A percentile compares a stretch with the other conserved stretches of the same genome.
These are phyloP conservation scores for Lamprologus ornatipinnis DNA, from an alignment of 2,113 vertebrate species.

Conservation along the genomic window DNA sequence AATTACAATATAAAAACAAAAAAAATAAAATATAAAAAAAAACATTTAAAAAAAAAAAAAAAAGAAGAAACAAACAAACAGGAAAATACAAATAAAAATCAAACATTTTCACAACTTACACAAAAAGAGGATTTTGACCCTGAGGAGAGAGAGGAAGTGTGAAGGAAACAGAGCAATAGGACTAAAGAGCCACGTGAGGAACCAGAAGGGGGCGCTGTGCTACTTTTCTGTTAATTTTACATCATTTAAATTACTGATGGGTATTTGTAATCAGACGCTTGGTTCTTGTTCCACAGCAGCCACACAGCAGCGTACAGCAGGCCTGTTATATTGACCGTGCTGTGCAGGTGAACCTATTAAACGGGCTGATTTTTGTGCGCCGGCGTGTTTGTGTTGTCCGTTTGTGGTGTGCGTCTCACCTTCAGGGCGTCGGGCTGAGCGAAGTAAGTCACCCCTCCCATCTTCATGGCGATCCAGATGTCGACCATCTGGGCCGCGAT, in stretches of 20 bases:
- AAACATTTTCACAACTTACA: not conserved
- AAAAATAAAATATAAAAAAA: no score
- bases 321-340: not conserved
- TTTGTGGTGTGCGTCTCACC: slow-evolving; percentile 63
- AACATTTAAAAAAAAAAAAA: no score
- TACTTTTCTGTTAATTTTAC: not conserved
- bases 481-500: slow-evolving; percentile 88
- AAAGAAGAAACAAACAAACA: accelerated
- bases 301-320: not conserved
- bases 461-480: slow-evolving; percentile 80
- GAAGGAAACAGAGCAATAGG: not conserved
- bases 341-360: not conserved
- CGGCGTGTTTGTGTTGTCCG: not conserved
- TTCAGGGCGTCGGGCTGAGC: slow-evolving; percentile 87
- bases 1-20: no score
- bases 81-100: not conserved
- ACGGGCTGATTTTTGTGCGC: accelerated
- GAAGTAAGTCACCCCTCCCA: slow-evolving; percentile 75
- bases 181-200: not conserved
- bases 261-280: accelerated
- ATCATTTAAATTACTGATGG: not conserved
- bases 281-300: not conserved
- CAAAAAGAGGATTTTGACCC: not conserved
- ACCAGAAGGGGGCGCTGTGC: not conserved
- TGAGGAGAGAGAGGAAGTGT: accelerated